Evolutionary conservation across 2,113 vertebrate species (phyloP).

Genomic region (Tichodroma muraria): DNA sequence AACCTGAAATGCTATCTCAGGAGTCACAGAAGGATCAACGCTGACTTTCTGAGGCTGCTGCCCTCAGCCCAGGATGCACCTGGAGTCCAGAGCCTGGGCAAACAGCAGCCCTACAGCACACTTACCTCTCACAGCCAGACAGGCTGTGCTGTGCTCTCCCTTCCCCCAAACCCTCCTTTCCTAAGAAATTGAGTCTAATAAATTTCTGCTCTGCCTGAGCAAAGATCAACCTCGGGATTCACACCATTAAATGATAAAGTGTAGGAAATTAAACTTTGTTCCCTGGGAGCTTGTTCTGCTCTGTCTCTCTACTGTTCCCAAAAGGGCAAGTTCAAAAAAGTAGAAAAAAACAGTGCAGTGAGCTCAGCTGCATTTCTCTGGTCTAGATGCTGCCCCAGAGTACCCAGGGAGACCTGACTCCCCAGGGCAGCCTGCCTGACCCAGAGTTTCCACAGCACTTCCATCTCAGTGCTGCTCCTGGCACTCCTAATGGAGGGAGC

Average conservation of each 20-base stretch:
- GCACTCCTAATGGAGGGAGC: neutral
- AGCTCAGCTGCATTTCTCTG: neutral
- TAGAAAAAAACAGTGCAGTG: neutral
- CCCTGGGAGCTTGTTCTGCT: neutral
- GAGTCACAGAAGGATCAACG: neutral
- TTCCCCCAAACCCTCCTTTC: neutral
- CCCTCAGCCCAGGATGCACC: neutral
- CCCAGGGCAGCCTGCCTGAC: neutral
- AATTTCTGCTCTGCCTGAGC: neutral
- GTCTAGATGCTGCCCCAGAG: neutral
- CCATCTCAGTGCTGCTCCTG: fast-evolving
- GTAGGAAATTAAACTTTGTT: neutral
- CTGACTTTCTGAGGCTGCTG: neutral
- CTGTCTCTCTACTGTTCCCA: neutral
- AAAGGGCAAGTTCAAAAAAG: neutral
- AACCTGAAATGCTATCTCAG: neutral
- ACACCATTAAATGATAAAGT: neutral
- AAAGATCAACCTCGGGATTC: neutral
- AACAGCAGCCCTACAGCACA: neutral
- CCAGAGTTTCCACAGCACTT: neutral
- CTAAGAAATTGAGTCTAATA: neutral
- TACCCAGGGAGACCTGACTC: neutral
- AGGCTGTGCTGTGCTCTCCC: neutral
- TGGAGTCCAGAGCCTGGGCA: neutral
- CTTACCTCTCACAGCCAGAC: neutral